Evolutionary conservation across 2,888 invertebrate species (phyloP).

Genomic region (Aporophyla lueneburgensis): DNA sequence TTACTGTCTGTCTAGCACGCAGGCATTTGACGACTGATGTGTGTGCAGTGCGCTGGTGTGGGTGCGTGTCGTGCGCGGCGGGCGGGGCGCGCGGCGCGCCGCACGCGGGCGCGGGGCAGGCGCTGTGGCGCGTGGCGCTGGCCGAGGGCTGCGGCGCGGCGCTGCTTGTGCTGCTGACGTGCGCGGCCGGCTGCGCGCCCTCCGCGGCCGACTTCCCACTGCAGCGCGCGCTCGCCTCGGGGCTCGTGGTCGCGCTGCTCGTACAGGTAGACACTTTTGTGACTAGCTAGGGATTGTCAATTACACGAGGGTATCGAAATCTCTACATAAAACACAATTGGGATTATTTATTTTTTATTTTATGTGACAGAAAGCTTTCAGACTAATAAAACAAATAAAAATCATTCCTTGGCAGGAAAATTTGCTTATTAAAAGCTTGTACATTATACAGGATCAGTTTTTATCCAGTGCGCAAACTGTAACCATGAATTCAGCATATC

Average conservation of each 20-base stretch:
- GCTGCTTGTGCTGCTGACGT: conserved; percentile 93
- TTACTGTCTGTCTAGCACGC: background rate
- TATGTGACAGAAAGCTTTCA: too few species aligned
- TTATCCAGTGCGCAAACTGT: too few species aligned
- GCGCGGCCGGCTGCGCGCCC: conserved; percentile 91
- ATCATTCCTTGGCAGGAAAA: too few species aligned
- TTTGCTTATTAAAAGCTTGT: too few species aligned
- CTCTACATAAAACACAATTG: too few species aligned
- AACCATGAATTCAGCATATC: too few species aligned
- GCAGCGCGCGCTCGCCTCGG: conserved; percentile 91
- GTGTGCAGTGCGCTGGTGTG: conserved; percentile 21
- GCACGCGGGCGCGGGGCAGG: conserved; percentile 36
- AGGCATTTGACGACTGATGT: background rate
- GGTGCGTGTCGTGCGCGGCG: conserved; percentile 14
- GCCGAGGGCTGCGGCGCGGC: conserved; percentile 92
- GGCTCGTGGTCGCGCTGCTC: conserved; percentile 92
- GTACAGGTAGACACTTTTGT: conserved; percentile 90
- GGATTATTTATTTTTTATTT: too few species aligned
- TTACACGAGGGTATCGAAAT: background rate
- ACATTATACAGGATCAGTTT: too few species aligned
- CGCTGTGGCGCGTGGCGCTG: conserved; percentile 77
- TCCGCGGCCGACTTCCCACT: conserved; percentile 71
- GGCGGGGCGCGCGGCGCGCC: conserved; percentile 26
- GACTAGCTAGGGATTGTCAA: background rate
- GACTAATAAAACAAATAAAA: too few species aligned